Conservation (phyloP, 2,797 vertebrate species). For the Phyllotis vaccarum region DNA sequence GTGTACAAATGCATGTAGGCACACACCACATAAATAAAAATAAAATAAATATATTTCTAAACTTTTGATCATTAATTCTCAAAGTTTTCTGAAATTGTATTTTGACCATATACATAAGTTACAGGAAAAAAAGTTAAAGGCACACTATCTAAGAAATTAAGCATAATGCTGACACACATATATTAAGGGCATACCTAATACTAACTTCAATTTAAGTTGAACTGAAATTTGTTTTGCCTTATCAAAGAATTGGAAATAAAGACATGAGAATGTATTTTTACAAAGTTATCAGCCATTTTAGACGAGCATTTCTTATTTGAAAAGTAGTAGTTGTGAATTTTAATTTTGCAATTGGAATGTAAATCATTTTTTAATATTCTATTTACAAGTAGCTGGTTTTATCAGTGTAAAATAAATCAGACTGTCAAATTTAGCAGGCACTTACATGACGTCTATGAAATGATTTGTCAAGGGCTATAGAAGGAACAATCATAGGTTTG, state of each 20-base stretch:
- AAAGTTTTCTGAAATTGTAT: conserved; percentile 48
- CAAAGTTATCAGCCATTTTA: conserved; percentile 39
- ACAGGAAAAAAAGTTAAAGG: conserved; percentile 42
- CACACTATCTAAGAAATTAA: background rate
- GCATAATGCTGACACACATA: conserved; percentile 30
- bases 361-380: conserved; percentile 63
- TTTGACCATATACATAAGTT: conserved; percentile 18
- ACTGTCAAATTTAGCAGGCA: conserved; percentile 49
- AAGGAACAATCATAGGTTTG: conserved; percentile 13
- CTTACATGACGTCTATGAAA: conserved; percentile 50
- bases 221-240: conserved; percentile 48
- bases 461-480: background rate
- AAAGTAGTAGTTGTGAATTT: conserved; percentile 39
- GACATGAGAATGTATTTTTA: conserved; percentile 17
- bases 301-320: conserved; percentile 52
- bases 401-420: conserved; percentile 59
- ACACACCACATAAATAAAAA: background rate
- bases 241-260: conserved; percentile 55
- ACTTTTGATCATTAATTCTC: background rate
- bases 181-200: conserved; percentile 20
- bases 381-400: conserved; percentile 38
- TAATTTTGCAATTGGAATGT: conserved; percentile 59
- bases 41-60: background rate
- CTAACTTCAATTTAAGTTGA: conserved; percentile 19
- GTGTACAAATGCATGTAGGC: background rate